These are phyloP conservation scores for Dolichotis patagonum DNA, from an alignment of 2,113 vertebrate species.

Conservation along the genomic window DNA sequence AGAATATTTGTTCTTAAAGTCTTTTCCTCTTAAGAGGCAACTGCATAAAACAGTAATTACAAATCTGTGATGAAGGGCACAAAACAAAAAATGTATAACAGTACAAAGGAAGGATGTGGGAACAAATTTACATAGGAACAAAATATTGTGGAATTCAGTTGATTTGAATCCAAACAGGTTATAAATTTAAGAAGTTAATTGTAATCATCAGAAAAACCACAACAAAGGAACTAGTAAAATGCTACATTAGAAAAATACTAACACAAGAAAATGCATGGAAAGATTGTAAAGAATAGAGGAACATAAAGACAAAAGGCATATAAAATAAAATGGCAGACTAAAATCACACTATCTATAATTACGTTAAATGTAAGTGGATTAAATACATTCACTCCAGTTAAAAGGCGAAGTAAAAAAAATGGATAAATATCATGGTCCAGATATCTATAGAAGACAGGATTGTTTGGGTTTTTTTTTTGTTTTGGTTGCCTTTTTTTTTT, in stretches of 20 bases:
- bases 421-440: neutral
- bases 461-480: too few relatives aligned
- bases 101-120: neutral
- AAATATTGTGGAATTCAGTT: neutral
- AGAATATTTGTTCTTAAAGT: neutral
- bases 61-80: neutral
- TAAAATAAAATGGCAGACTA: constrained; percentile 1
- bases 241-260: neutral
- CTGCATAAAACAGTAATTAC: neutral
- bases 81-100: neutral
- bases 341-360: neutral
- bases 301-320: neutral
- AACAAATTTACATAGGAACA: neutral
- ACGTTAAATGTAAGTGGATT: neutral
- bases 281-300: neutral
- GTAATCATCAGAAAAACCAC: constrained; percentile 14
- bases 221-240: neutral
- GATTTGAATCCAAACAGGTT: neutral
- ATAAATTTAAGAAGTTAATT: neutral
- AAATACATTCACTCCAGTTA: neutral
- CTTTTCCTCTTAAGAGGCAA: neutral
- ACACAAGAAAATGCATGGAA: neutral
- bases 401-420: constrained; percentile 17
- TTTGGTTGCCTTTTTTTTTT: too few relatives aligned
- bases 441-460: neutral